These are phyloP conservation scores for Sepioteuthis lessoniana DNA, from an alignment of 2,888 invertebrate species.

Conservation along the genomic window DNA sequence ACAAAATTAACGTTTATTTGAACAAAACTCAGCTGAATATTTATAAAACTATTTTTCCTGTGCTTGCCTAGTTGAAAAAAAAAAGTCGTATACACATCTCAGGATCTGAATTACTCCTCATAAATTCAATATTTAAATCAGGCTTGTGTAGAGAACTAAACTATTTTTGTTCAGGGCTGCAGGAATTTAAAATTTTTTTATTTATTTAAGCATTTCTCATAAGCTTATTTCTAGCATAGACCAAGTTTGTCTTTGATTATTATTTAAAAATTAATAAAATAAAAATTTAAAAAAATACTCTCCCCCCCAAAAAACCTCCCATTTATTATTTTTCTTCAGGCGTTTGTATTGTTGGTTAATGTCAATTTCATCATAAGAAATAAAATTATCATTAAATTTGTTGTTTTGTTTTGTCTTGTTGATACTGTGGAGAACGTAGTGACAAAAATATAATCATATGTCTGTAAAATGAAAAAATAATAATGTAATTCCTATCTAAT, in stretches of 20 bases:
- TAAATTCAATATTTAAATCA: neutral
- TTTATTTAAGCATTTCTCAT: too few relatives aligned
- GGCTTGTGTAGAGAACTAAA: neutral
- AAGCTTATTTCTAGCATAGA: neutral
- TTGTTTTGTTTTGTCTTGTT: neutral
- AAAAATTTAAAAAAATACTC: neutral
- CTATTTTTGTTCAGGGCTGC: neutral
- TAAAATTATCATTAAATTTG: neutral
- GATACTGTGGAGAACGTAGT: neutral
- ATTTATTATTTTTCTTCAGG: neutral
- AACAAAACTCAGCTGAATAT: too few relatives aligned
- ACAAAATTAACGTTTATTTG: too few relatives aligned
- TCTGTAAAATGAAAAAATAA: too few relatives aligned
- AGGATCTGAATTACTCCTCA: too few relatives aligned
- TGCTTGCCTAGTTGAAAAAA: too few relatives aligned
- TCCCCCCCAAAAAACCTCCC: neutral
- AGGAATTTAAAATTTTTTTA: neutral
- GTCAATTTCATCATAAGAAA: neutral
- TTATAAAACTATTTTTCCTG: too few relatives aligned
- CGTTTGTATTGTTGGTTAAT: neutral
- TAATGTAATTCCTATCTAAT: too few relatives aligned
- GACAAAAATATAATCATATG: too few relatives aligned
- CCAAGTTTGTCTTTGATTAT: neutral
- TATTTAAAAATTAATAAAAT: neutral
- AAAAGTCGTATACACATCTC: too few relatives aligned